Conservation (phyloP, 53 echinoderm and acorn worm genomes). For the Stichopus horrens region DNA sequence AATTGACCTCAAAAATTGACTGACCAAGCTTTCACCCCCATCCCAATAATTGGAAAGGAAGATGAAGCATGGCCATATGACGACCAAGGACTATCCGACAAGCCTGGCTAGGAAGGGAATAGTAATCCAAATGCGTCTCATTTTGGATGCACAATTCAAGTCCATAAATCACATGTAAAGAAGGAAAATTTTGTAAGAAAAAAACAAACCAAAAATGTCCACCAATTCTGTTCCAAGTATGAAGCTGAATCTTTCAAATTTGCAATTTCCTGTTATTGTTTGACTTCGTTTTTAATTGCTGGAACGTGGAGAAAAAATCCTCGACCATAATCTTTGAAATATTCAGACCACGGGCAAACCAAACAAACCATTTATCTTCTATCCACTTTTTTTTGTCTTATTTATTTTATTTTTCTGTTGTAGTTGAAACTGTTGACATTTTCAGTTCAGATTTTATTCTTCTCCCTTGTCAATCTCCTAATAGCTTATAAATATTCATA, state of each 20-base stretch:
- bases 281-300: slow-evolving; percentile 5
- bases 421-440: slow-evolving; percentile 25
- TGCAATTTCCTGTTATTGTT: slow-evolving; percentile 14
- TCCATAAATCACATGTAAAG: not conserved
- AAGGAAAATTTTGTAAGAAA: not conserved
- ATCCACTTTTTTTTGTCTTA: not conserved
- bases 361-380: slow-evolving; percentile 39
- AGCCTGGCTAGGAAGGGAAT: too few relatives aligned
- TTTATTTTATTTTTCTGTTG: too few relatives aligned
- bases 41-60: too few relatives aligned
- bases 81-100: too few relatives aligned
- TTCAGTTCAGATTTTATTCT: slow-evolving; percentile 24
- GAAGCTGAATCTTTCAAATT: not conserved
- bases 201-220: not conserved
- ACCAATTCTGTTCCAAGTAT: not conserved
- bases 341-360: slow-evolving; percentile 32
- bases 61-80: too few relatives aligned
- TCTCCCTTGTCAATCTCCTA: slow-evolving; percentile 45
- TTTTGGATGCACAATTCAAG: not conserved
- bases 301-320: not conserved
- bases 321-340: not conserved
- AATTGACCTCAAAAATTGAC: too few relatives aligned
- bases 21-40: too few relatives aligned
- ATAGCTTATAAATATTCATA: slow-evolving; percentile 50
- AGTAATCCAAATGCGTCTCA: too few relatives aligned